Conservation (phyloP, 2,797 vertebrate species). For the Acanthurus leucopareius region DNA sequence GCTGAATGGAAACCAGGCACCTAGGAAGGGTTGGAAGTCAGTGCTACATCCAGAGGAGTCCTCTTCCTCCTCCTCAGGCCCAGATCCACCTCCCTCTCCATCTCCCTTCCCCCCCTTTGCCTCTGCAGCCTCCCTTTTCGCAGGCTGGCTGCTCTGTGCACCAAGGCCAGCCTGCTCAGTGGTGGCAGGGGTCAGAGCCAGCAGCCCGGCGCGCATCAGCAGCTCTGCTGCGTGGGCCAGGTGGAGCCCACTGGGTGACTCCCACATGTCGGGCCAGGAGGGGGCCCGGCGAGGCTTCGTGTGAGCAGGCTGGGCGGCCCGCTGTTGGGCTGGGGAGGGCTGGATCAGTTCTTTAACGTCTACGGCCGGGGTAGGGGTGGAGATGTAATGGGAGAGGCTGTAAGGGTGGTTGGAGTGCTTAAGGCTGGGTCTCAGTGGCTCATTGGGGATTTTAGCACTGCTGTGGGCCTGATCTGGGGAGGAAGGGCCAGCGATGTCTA, state of each 20-base stretch:
- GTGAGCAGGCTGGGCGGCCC: slow-evolving; percentile 88
- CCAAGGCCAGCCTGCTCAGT: slow-evolving; percentile 79
- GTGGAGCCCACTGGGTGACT: slow-evolving; percentile 94
- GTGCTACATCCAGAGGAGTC: slow-evolving; percentile 93
- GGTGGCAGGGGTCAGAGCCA: slow-evolving; percentile 82
- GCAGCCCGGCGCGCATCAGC: slow-evolving; percentile 93
- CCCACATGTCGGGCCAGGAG: slow-evolving; percentile 92
- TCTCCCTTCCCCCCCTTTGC: slow-evolving; percentile 86
- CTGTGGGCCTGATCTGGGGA: slow-evolving; percentile 92
- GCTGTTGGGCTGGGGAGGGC: slow-evolving; percentile 92
- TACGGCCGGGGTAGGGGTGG: slow-evolving; percentile 87
- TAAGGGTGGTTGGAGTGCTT: slow-evolving; percentile 92
- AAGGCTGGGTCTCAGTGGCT: slow-evolving; percentile 96
- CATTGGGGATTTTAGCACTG: slow-evolving; percentile 96
- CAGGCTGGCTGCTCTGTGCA: slow-evolving; percentile 82
- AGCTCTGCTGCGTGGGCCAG: slow-evolving; percentile 97
- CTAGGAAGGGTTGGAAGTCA: slow-evolving; percentile 95
- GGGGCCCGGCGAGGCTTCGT: slow-evolving; percentile 93
- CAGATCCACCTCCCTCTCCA: slow-evolving; percentile 84
- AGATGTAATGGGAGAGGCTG: slow-evolving; percentile 95
- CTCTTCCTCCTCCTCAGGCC: slow-evolving; percentile 86
- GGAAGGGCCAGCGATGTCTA: slow-evolving; percentile 86
- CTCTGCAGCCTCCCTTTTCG: slow-evolving; percentile 79
- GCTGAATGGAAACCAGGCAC: slow-evolving; percentile 95
- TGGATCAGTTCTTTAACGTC: slow-evolving; percentile 94